phyloP scores from a whole-genome alignment of 2,113 vertebrate species.

The Zosterops japonicus region DNA sequence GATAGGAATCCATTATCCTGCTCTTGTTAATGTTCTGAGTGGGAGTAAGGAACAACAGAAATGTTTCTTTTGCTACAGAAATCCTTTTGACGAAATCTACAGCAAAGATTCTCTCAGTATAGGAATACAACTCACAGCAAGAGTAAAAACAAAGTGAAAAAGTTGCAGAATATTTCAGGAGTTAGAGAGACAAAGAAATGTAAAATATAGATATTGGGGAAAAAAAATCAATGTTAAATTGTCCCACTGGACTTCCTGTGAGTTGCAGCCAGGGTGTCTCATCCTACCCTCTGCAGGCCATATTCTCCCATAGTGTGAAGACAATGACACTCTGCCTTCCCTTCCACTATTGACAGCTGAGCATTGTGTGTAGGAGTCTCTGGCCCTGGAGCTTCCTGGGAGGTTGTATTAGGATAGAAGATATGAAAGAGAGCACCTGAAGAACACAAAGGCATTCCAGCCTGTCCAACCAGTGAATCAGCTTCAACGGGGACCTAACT shows the following conservation, averaged over 20 bases:
- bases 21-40: neutral
- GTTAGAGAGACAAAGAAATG: neutral
- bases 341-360: neutral
- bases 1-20: neutral
- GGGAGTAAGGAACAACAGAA: conserved; percentile 6
- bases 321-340: neutral
- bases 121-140: neutral
- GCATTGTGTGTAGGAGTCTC: neutral
- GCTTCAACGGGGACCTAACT: neutral
- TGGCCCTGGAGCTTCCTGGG: neutral
- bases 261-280: neutral
- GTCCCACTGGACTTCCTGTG: neutral
- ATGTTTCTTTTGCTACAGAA: neutral
- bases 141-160: neutral
- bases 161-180: neutral
- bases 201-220: neutral
- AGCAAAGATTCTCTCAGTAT: neutral
- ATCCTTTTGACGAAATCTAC: neutral
- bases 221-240: neutral
- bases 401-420: neutral
- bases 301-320: neutral
- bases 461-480: neutral
- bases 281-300: neutral
- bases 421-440: neutral
- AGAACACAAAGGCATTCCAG: neutral